phyloP scores from a whole-genome alignment of 2,113 vertebrate species.

The Macrotus californicus region DNA sequence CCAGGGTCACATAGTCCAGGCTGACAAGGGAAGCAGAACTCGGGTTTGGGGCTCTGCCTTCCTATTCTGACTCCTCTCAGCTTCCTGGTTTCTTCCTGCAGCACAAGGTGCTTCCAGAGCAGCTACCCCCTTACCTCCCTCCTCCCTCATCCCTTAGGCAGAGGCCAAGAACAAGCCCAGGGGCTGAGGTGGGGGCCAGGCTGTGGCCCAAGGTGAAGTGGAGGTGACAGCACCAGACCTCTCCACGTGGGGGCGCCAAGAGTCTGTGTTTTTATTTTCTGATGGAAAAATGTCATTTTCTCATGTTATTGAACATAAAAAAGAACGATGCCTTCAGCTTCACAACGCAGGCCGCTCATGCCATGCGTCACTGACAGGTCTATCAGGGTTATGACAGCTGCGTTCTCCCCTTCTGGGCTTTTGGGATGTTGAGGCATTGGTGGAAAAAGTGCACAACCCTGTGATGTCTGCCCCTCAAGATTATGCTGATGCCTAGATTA shows the following conservation, averaged over 20 bases:
- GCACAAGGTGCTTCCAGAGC: neutral
- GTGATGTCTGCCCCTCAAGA: neutral
- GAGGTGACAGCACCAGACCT: neutral
- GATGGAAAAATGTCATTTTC: neutral
- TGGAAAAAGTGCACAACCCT: neutral
- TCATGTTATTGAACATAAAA: conserved; percentile 19
- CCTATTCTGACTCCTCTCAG: neutral
- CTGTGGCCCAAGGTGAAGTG: neutral
- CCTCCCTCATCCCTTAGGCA: neutral
- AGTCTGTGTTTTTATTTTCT: conserved; percentile 26
- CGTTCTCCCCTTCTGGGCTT: neutral
- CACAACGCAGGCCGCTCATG: neutral
- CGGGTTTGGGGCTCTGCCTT: neutral
- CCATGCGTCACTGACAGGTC: conserved; percentile 30
- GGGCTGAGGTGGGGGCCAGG: neutral
- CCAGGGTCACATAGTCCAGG: neutral
- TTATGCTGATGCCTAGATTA: neutral
- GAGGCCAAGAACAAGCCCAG: neutral
- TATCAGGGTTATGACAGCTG: conserved; percentile 40
- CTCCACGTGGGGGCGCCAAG: conserved; percentile 34
- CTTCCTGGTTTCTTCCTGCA: neutral
- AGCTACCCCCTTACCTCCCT: neutral
- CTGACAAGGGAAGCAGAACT: neutral
- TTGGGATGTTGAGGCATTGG: neutral
- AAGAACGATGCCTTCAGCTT: conserved; percentile 29